phyloP scores from a whole-genome alignment of 2,797 vertebrate genomes.

The Ciconia nigra region DNA sequence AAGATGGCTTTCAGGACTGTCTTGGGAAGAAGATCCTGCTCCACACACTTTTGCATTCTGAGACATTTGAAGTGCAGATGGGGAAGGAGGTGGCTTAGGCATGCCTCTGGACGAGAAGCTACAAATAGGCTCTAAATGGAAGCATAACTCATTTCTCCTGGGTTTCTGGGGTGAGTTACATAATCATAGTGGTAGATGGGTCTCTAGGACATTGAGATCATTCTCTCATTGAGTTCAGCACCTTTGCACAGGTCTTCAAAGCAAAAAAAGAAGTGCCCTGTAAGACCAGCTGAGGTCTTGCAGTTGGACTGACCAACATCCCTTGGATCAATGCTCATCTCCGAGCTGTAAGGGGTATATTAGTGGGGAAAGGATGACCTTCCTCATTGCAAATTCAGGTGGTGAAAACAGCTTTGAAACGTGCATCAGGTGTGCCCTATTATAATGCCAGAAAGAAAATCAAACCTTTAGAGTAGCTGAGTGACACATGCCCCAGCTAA shows the following conservation, averaged over 20 bases:
- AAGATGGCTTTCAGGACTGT: conserved; percentile 1
- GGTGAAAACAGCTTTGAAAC: background rate
- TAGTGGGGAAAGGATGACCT: background rate
- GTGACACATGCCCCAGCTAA: background rate
- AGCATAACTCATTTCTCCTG: conserved; percentile 1
- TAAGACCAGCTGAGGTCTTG: background rate
- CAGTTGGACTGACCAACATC: background rate
- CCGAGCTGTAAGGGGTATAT: background rate
- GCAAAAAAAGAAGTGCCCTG: background rate
- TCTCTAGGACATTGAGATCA: background rate
- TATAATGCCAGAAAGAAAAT: background rate
- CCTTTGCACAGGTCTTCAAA: background rate
- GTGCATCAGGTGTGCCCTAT: background rate
- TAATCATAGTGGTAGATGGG: background rate
- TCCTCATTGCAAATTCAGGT: background rate
- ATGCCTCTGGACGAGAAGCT: conserved; percentile 5
- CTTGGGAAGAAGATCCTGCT: conserved; percentile 36
- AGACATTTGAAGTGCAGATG: conserved; percentile 33
- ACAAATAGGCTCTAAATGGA: conserved; percentile 18
- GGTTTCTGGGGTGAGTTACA: background rate
- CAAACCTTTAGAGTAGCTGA: background rate
- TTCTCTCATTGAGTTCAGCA: background rate
- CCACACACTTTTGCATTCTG: background rate
- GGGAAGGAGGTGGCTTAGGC: conserved; percentile 15
- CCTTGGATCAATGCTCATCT: background rate